Evolutionary conservation across 1,140 invertebrate species (phyloP).

Genomic region (Bathynomus jamesi): DNA sequence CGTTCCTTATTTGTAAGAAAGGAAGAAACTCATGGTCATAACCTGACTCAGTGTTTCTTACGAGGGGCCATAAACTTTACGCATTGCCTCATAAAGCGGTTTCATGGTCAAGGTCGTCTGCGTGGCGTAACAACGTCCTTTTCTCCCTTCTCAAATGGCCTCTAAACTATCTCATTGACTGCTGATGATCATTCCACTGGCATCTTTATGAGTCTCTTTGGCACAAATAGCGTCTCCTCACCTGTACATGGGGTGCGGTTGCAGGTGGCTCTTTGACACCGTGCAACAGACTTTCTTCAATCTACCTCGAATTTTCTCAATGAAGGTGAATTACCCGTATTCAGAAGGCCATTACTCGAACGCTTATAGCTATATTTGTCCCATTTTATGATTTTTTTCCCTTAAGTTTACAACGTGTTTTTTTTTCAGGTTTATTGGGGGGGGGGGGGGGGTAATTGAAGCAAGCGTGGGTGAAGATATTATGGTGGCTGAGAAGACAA

Average conservation of each 20-base stretch:
- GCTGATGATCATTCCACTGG: slow-evolving; percentile 33
- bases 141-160: slow-evolving; percentile 21
- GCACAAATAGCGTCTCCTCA: slow-evolving; percentile 23
- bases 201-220: slow-evolving; percentile 34
- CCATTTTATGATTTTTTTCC: too few species aligned
- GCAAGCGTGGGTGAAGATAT: too few species aligned
- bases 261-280: neutral
- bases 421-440: too few species aligned
- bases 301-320: too few species aligned
- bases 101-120: slow-evolving; percentile 30
- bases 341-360: too few species aligned
- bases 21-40: neutral
- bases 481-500: too few species aligned
- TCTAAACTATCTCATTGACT: slow-evolving; percentile 34
- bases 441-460: too few species aligned
- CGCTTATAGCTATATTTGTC: too few species aligned
- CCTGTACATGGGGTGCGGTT: neutral
- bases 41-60: neutral
- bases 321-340: too few species aligned
- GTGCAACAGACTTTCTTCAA: too few species aligned
- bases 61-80: slow-evolving; percentile 33
- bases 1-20: neutral
- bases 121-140: slow-evolving; percentile 16
- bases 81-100: slow-evolving; percentile 31
- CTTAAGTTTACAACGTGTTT: too few species aligned